Percentiles rank a stretch among this genome's conserved stretches.
phyloP scores from a whole-genome alignment of 2,113 vertebrate species.

The Taurulus bubalis region DNA sequence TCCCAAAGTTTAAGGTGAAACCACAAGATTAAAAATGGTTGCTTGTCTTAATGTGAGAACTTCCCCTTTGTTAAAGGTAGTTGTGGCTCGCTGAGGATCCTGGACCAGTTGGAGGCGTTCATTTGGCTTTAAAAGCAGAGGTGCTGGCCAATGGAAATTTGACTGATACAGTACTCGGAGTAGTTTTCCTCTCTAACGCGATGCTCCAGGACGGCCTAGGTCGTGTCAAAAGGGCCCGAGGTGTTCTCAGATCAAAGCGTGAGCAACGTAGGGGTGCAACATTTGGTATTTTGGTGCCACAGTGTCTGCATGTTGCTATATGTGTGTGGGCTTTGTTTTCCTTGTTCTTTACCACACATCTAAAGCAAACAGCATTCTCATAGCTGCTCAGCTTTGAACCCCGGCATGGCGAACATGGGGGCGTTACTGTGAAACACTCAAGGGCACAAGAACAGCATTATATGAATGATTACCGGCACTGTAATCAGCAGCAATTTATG shows the following conservation, averaged over 20 bases:
- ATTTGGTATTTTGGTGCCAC: conserved; percentile 39
- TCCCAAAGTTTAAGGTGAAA: not conserved
- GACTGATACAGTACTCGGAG: conserved; percentile 6
- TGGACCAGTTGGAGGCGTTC: not conserved
- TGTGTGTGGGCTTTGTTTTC: conserved; percentile 54
- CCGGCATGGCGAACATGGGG: conserved; percentile 39
- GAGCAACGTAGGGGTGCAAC: conserved; percentile 14
- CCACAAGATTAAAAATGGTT: conserved; percentile 14
- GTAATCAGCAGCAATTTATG: conserved; percentile 41
- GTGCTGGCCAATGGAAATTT: conserved; percentile 27
- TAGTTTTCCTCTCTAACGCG: conserved; percentile 7
- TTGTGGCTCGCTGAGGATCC: conserved; percentile 18
- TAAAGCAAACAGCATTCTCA: conserved; percentile 56
- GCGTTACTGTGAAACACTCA: conserved; percentile 43
- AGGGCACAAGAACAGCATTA: conserved; percentile 47
- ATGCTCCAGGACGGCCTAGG: not conserved
- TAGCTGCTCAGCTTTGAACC: conserved; percentile 74
- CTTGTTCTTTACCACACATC: conserved; percentile 46
- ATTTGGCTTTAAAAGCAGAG: conserved; percentile 5
- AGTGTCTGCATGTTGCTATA: conserved; percentile 49
- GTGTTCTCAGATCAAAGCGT: conserved; percentile 12
- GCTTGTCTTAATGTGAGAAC: conserved; percentile 20
- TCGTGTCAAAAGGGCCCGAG: conserved; percentile 7
- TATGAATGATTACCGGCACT: conserved; percentile 18
- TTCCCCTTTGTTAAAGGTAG: conserved; percentile 35